These are phyloP conservation scores for Amphiura filiformis DNA, from an alignment of 35 echinoderm and acorn worm genomes.

Conservation along the genomic window DNA sequence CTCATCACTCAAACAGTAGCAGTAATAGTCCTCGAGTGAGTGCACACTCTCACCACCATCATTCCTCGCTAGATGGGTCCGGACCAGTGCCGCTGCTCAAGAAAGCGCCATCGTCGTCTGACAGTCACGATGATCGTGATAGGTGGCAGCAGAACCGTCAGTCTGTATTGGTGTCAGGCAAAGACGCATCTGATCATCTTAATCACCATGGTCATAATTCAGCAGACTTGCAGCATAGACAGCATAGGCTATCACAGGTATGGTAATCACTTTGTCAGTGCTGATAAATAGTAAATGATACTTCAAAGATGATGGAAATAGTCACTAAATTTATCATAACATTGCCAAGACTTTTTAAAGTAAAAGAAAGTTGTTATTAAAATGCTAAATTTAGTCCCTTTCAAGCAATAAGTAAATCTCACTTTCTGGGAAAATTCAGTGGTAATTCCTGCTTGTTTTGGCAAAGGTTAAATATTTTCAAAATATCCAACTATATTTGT, in stretches of 20 bases:
- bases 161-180: not conserved
- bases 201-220: slow-evolving; percentile 8
- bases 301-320: too few species aligned
- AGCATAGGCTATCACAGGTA: slow-evolving; percentile 31
- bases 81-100: slow-evolving; percentile 68
- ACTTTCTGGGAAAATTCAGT: too few species aligned
- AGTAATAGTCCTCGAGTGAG: slow-evolving; percentile 18
- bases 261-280: not conserved
- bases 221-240: slow-evolving; percentile 12
- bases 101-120: slow-evolving; percentile 22
- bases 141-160: slow-evolving; percentile 47
- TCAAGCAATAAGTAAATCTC: too few species aligned
- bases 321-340: too few species aligned
- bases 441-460: too few species aligned
- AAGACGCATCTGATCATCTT: not conserved
- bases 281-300: too few species aligned
- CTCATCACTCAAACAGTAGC: slow-evolving; percentile 3
- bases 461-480: too few species aligned
- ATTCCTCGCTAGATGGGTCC: slow-evolving; percentile 19
- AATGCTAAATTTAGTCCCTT: too few species aligned
- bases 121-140: slow-evolving; percentile 35
- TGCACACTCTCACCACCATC: slow-evolving; percentile 30
- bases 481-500: too few species aligned
- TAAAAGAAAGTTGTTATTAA: too few species aligned
- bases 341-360: too few species aligned